phyloP scores from a whole-genome alignment of 2,888 invertebrate species.

The Danaus chrysippus region DNA sequence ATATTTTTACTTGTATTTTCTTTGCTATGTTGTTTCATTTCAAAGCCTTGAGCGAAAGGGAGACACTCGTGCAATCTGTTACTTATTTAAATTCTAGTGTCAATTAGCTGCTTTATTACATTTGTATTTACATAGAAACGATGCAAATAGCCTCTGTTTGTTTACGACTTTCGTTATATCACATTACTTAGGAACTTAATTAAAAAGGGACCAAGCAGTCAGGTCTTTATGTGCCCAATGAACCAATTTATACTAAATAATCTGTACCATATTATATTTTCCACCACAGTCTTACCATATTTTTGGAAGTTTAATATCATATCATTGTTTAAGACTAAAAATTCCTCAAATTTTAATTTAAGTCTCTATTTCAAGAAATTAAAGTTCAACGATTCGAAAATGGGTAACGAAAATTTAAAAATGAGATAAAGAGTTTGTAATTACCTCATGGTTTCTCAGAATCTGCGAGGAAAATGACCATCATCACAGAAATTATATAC shows the following conservation, averaged over 20 bases:
- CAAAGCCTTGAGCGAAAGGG: constrained; percentile 8
- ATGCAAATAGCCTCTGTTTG: constrained; percentile 36
- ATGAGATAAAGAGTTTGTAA: too few relatives aligned
- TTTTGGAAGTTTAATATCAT: not conserved
- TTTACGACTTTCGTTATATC: constrained; percentile 42
- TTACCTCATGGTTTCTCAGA: too few relatives aligned
- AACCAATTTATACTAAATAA: constrained; percentile 26
- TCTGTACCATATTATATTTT: constrained; percentile 13
- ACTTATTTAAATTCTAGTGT: constrained; percentile 29
- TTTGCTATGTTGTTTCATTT: not conserved
- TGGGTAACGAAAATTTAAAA: too few relatives aligned
- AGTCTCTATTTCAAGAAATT: not conserved
- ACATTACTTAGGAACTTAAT: constrained; percentile 39
- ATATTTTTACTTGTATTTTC: not conserved
- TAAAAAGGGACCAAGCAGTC: constrained; percentile 31
- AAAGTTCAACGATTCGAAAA: too few relatives aligned
- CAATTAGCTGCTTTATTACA: constrained; percentile 35
- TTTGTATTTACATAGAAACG: constrained; percentile 39
- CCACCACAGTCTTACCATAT: not conserved
- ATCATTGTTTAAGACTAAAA: not conserved
- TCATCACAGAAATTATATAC: not conserved
- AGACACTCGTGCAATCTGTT: constrained; percentile 25
- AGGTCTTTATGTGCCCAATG: constrained; percentile 23
- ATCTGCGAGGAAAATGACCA: too few relatives aligned
- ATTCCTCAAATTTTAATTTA: not conserved